Base-by-base conservation (phyloP, 2,113 vertebrate species). In the Oryzias curvinotus region DNA sequence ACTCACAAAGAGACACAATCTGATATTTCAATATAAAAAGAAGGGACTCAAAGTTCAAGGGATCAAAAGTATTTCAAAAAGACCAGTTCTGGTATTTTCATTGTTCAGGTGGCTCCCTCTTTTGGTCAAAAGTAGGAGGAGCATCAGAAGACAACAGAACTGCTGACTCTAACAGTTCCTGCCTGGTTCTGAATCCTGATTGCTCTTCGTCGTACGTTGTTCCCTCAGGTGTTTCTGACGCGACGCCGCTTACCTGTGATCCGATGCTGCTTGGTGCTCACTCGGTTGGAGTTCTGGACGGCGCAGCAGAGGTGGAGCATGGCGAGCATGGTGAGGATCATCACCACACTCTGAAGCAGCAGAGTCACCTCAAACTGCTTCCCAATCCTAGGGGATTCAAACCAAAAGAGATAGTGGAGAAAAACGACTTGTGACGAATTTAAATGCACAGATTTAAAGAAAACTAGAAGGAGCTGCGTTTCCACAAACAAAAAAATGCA, bases 291-390 rank as follows among this genome's bases (percentile, higher is more conserved):
- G 62, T 71, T 85, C 50, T 93, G 91, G 67, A 93, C 77, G 0
- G 60, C n/a, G 76, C 93, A 93, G 90, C 93, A 94, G 51, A 94
- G 86, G 26, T 92, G 89, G 0, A 93, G 86, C 87, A 94, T 92
- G 17, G 84, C 78, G 5, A 94, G 70, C 93, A 94, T 94, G 62
- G 92, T 85, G 65, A 90, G 10, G 72, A 94, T 93, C 91, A 94
- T 92, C 69, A 93, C 89, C 65, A 93, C 70, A 3, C 93, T 94
- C 83, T 94, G 93, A 4, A 93, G 75, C 60, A 94, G 90, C 63
- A 94, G 78, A 0, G 93, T 90, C 62, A 92, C 28, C 78, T 94
- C 93, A 81, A 94, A 94, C 80, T 92, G 91, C 72, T 92, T 93
- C 47, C 93, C 93, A 36, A 94, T 88, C 93, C 93, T 94, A 72